Percentiles rank a stretch among this genome's conserved stretches.
These are phyloP conservation scores for Steinernema feltiae DNA, from an alignment of 1,140 invertebrate genomes.

Conservation along the genomic window DNA sequence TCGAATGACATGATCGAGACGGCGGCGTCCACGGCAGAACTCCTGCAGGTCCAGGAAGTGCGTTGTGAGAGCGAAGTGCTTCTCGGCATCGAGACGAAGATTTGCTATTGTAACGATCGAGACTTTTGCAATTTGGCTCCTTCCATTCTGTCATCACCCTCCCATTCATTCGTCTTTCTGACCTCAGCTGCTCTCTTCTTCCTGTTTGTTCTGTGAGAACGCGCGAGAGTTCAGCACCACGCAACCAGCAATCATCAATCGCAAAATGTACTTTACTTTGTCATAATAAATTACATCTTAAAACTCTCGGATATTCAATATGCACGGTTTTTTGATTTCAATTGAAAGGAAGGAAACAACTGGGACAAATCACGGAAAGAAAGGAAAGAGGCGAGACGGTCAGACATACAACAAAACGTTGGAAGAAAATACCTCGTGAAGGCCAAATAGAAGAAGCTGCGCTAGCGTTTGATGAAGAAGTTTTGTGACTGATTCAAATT, in stretches of 20 bases:
- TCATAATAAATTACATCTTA: background rate
- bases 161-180: background rate
- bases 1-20: background rate
- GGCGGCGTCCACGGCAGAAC: background rate
- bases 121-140: constrained; percentile 26
- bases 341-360: background rate
- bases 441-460: background rate
- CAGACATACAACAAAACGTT: no score
- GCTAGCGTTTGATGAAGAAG: background rate
- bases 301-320: background rate
- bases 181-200: constrained; percentile 17
- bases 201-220: constrained; percentile 16
- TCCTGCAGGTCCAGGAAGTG: background rate
- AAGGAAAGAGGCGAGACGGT: background rate
- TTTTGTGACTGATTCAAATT: background rate
- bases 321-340: background rate
- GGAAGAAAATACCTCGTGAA: background rate
- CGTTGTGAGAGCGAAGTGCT: constrained; percentile 19
- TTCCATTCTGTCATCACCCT: background rate
- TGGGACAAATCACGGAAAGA: constrained; percentile 6
- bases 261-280: background rate
- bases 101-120: constrained; percentile 28
- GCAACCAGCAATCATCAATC: background rate
- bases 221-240: background rate
- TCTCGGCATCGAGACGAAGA: constrained; percentile 27